Evolutionary conservation across 2,113 vertebrate species (phyloP).

Genomic region (Hiodon tergisus): DNA sequence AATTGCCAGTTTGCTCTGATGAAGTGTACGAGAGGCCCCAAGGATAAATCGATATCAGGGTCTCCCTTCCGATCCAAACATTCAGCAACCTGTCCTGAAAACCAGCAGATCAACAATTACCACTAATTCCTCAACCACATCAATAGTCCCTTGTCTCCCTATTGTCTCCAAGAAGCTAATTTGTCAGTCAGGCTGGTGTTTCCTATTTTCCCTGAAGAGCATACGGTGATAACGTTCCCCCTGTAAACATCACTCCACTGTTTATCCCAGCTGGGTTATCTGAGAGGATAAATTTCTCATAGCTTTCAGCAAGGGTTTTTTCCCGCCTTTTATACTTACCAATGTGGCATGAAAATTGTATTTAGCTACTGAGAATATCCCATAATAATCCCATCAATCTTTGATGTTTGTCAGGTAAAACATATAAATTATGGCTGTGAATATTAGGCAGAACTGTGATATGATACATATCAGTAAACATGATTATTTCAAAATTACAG

Average conservation of each 20-base stretch:
- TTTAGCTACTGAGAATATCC: too few species aligned
- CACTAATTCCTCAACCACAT: neutral
- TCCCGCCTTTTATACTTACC: too few species aligned
- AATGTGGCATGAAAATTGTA: too few species aligned
- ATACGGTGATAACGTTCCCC: neutral
- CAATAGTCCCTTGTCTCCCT: too few species aligned
- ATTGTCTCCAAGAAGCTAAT: too few species aligned
- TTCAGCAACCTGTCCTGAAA: slow-evolving; percentile 8
- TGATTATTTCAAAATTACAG: too few species aligned
- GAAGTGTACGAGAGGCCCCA: neutral
- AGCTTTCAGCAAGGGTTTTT: too few species aligned
- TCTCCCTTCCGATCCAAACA: slow-evolving; percentile 1
- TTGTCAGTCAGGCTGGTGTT: neutral
- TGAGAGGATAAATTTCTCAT: neutral
- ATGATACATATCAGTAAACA: too few species aligned
- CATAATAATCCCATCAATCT: too few species aligned
- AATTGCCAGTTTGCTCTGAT: neutral
- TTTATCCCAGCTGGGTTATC: neutral
- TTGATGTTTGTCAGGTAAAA: too few species aligned
- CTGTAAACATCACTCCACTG: neutral
- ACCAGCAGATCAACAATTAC: neutral
- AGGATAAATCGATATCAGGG: neutral
- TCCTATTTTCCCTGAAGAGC: neutral
- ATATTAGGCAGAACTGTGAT: too few species aligned
- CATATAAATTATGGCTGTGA: too few species aligned